Percentiles rank a stretch among this genome's conserved stretches.
Evolutionary conservation across 2,888 invertebrate species (phyloP).

Genomic region (Polietes domitor): DNA sequence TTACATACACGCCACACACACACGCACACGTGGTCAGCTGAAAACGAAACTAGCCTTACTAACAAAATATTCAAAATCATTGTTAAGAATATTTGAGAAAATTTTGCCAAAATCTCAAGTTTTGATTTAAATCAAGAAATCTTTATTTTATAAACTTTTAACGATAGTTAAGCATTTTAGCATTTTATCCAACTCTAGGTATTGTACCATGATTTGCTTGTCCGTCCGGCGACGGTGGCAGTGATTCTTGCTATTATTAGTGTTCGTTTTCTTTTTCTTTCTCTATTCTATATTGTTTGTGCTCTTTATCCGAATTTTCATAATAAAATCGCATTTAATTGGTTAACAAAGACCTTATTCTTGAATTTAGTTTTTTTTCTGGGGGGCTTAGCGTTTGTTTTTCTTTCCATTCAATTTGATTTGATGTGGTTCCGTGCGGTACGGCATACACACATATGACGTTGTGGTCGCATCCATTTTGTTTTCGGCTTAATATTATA

Average conservation of each 20-base stretch:
- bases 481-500: too few relatives aligned
- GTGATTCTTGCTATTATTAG: conserved; percentile 28
- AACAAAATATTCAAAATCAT: too few relatives aligned
- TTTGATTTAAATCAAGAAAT: too few relatives aligned
- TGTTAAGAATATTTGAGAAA: too few relatives aligned
- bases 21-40: too few relatives aligned
- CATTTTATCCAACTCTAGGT: not conserved
- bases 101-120: too few relatives aligned
- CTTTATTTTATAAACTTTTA: too few relatives aligned
- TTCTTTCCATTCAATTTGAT: not conserved
- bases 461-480: too few relatives aligned
- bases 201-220: not conserved
- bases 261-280: conserved; percentile 18
- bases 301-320: conserved; percentile 45
- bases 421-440: not conserved
- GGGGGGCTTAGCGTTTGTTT: conserved; percentile 19
- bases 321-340: conserved; percentile 55
- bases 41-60: too few relatives aligned
- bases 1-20: too few relatives aligned
- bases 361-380: conserved; percentile 35
- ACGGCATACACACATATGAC: too few relatives aligned
- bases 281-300: not conserved
- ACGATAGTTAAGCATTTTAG: not conserved
- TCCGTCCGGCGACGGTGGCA: not conserved
- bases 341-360: conserved; percentile 56